A percentile compares a stretch with the other conserved stretches of the same genome.
These are phyloP conservation scores for Coendou prehensilis DNA, from an alignment of 2,797 vertebrate species.

Conservation along the genomic window DNA sequence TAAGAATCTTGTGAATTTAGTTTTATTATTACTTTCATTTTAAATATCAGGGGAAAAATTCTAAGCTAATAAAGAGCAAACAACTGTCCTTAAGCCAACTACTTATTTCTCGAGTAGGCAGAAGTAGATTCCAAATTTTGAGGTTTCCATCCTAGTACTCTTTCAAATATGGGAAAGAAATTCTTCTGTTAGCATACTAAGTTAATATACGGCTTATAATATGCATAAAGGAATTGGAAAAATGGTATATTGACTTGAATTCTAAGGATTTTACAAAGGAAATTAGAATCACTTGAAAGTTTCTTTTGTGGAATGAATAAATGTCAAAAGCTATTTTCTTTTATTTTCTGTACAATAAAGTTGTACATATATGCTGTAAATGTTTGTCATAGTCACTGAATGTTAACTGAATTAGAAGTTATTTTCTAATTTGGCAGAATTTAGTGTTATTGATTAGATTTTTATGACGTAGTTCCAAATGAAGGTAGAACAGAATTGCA, in stretches of 20 bases:
- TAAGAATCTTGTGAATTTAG: not conserved
- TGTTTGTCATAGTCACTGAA: not conserved
- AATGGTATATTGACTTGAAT: not conserved
- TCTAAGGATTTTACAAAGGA: not conserved
- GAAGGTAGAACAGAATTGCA: not conserved
- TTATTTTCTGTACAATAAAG: not conserved
- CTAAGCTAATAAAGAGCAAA: not conserved
- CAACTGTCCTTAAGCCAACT: not conserved
- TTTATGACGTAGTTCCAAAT: not conserved
- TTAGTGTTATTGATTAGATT: not conserved
- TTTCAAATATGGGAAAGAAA: not conserved
- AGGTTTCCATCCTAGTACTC: not conserved
- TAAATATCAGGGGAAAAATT: not conserved
- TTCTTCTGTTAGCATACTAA: not conserved
- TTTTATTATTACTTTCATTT: not conserved
- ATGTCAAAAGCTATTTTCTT: not conserved
- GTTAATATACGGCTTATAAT: not conserved
- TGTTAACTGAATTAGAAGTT: not conserved
- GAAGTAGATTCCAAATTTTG: not conserved
- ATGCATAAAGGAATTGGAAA: not conserved
- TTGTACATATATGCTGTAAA: not conserved
- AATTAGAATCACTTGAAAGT: slow-evolving; percentile 8
- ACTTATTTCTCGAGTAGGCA: not conserved
- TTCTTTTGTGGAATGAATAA: not conserved
- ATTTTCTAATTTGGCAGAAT: not conserved